These are phyloP conservation scores for Tylochromis polylepis DNA, from an alignment of 2,113 vertebrate species.

Conservation along the genomic window DNA sequence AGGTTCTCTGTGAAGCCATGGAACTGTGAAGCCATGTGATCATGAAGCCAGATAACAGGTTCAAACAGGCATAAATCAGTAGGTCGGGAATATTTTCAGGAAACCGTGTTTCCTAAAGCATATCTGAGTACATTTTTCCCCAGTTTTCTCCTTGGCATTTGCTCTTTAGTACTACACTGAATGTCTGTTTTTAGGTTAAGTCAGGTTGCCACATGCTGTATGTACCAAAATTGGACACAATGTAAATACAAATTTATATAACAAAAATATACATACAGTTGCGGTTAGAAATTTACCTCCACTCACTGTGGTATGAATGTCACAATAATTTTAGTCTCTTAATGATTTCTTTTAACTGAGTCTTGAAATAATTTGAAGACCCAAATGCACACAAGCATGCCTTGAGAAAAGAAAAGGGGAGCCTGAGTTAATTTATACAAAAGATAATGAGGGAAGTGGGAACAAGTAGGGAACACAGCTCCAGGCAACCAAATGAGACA, in stretches of 20 bases:
- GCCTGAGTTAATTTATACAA: neutral
- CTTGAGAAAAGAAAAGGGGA: neutral
- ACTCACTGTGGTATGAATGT: neutral
- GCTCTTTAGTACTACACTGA: neutral
- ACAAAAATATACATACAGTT: neutral
- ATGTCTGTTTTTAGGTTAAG: neutral
- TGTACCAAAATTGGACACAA: neutral
- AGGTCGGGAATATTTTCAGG: neutral
- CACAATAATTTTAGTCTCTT: neutral
- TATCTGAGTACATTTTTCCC: neutral
- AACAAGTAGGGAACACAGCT: neutral
- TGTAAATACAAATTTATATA: neutral
- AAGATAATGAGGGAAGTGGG: neutral
- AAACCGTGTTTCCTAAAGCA: neutral
- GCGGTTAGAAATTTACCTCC: neutral
- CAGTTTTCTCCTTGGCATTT: neutral
- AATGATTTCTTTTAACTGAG: neutral
- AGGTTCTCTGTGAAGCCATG: neutral
- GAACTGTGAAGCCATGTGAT: neutral
- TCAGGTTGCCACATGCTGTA: neutral
- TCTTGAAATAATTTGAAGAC: too few relatives aligned
- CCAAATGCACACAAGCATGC: too few relatives aligned
- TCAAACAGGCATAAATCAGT: neutral
- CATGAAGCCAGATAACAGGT: neutral
- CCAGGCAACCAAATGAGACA: neutral